Percentiles rank a stretch among this genome's conserved stretches.
Evolutionary conservation across 2,888 invertebrate species (phyloP).

Genomic region (Lingula anatina): DNA sequence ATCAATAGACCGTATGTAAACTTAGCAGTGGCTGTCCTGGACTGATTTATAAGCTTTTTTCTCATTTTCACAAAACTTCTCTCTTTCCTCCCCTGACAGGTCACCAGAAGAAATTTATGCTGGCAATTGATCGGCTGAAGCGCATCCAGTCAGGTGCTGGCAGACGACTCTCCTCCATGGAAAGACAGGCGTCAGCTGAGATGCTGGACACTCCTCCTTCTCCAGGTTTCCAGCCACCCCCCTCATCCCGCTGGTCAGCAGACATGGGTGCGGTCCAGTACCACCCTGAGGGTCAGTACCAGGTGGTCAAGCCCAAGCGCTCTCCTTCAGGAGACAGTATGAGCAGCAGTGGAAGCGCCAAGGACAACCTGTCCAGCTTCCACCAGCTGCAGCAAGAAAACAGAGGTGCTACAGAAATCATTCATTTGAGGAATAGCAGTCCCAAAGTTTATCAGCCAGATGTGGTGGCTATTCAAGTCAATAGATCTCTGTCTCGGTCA

Average conservation of each 20-base stretch:
- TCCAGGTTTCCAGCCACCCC: too few relatives aligned
- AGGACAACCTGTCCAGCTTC: not conserved
- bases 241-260: conserved; percentile 30
- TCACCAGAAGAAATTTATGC: conserved; percentile 95
- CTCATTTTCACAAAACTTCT: too few relatives aligned
- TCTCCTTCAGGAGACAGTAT: conserved; percentile 37
- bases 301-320: conserved; percentile 20
- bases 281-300: conserved; percentile 16
- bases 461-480: conserved; percentile 53
- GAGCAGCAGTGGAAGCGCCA: conserved; percentile 22
- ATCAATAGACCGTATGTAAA: too few relatives aligned
- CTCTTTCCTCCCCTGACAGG: conserved; percentile 63
- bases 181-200: conserved; percentile 22
- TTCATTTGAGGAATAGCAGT: not conserved
- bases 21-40: too few relatives aligned
- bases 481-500: conserved; percentile 8
- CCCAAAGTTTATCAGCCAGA: conserved; percentile 44
- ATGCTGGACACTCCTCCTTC: conserved; percentile 30
- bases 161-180: conserved; percentile 28
- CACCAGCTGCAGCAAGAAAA: not conserved
- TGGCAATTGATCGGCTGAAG: conserved; percentile 94
- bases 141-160: conserved; percentile 58
- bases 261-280: conserved; percentile 21
- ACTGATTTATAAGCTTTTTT: too few relatives aligned
- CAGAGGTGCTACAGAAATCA: not conserved